These are phyloP conservation scores for Phymorhynchus buccinoides DNA, from an alignment of 1,140 invertebrate genomes.

Conservation along the genomic window DNA sequence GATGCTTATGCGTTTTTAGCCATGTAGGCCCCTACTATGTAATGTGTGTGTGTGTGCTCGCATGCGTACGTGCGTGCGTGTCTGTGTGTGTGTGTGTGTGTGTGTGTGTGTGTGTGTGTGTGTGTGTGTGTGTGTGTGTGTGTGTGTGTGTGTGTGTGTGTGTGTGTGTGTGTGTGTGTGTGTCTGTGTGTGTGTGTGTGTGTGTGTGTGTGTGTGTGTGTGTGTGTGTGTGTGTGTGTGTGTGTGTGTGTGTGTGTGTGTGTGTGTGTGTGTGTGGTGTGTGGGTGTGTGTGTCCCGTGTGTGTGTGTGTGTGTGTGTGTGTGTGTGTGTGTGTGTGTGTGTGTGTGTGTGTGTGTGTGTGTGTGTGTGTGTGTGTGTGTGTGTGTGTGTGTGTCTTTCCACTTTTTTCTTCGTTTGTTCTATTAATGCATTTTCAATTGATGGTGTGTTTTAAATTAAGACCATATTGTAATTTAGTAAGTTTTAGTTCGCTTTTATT, in stretches of 20 bases:
- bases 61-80: background rate
- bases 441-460: too few species aligned
- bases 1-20: too few species aligned
- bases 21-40: background rate
- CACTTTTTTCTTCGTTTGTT: too few species aligned
- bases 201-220: background rate
- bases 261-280: background rate
- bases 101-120: slow-evolving; percentile 5
- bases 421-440: too few species aligned
- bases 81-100: background rate
- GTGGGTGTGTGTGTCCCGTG: background rate
- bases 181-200: too few species aligned
- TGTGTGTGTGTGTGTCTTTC: slow-evolving; percentile 15
- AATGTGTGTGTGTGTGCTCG: background rate
- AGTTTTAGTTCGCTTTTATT: too few species aligned
- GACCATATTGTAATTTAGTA: too few species aligned
- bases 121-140: background rate
- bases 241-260: background rate
- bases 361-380: background rate
- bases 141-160: background rate
- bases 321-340: background rate
- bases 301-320: background rate
- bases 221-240: background rate
- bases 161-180: background rate
- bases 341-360: slow-evolving; percentile 7